Evolutionary conservation across 2,888 invertebrate genomes (phyloP).

Genomic region (Ischnura elegans): DNA sequence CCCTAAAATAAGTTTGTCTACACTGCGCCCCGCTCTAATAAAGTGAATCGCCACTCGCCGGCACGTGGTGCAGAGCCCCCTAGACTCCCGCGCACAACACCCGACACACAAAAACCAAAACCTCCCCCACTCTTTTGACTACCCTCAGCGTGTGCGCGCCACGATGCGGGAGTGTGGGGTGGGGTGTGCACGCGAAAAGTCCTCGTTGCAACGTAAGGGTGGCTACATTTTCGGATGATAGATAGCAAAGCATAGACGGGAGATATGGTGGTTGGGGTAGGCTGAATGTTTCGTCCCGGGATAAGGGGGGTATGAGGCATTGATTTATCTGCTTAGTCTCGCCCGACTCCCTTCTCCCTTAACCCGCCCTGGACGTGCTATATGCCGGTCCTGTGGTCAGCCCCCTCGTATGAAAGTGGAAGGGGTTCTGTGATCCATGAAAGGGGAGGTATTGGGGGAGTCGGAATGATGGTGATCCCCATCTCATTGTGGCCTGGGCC

Average conservation of each 20-base stretch:
- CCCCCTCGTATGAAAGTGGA: conserved; percentile 45
- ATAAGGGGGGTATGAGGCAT: conserved; percentile 17
- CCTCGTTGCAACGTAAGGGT: background rate
- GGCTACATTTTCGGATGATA: conserved; percentile 52
- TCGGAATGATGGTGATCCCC: conserved; percentile 30
- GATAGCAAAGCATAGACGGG: conserved; percentile 36
- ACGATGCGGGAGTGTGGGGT: background rate
- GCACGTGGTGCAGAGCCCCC: conserved; percentile 46
- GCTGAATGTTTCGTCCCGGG: background rate
- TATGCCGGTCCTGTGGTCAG: conserved; percentile 30
- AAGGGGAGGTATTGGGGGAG: background rate
- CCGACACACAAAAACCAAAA: background rate
- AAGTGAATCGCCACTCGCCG: conserved; percentile 45
- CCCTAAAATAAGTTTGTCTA: conserved; percentile 67
- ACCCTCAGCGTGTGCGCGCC: background rate
- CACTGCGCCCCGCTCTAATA: conserved; percentile 47
- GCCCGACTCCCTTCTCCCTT: background rate
- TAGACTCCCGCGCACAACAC: background rate
- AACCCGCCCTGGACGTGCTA: background rate
- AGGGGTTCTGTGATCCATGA: background rate
- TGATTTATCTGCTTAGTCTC: conserved; percentile 61
- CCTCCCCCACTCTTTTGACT: background rate
- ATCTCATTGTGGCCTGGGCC: conserved; percentile 53
- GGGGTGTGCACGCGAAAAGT: background rate
- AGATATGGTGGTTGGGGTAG: background rate